A percentile compares a stretch with the other conserved stretches of the same genome.
phyloP scores from a whole-genome alignment of 2,113 vertebrate genomes.

The Neotragus pygmaeus region DNA sequence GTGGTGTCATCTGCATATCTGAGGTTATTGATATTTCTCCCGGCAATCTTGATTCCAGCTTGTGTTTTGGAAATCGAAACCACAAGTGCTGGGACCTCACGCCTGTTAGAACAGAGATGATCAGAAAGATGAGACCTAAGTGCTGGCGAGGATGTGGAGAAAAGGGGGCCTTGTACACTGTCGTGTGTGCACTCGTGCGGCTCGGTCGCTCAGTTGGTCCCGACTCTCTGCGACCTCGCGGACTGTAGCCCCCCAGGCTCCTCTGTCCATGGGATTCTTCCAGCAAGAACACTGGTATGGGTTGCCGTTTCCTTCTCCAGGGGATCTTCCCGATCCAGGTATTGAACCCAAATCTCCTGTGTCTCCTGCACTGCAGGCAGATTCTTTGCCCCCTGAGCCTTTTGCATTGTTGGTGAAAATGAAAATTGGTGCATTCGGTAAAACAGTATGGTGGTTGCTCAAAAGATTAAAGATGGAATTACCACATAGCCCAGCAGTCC shows the following conservation, averaged over 20 bases:
- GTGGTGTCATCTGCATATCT: too few species aligned
- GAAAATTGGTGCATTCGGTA: rapidly evolving
- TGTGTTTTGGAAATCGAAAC: rapidly evolving
- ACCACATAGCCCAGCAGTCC: rapidly evolving
- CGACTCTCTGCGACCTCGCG: neutral
- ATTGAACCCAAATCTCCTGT: neutral
- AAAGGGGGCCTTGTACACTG: rapidly evolving
- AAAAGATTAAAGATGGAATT: rapidly evolving
- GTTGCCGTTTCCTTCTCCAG: neutral
- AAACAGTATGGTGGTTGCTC: rapidly evolving
- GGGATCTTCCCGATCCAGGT: neutral
- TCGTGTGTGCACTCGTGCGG: rapidly evolving
- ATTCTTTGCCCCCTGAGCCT: neutral
- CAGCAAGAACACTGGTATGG: neutral
- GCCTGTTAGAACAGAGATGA: rapidly evolving
- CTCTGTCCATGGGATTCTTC: neutral
- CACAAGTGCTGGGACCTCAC: rapidly evolving
- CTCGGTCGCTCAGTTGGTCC: rapidly evolving
- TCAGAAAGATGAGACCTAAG: neutral
- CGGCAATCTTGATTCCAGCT: too few species aligned
- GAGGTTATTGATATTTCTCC: too few species aligned
- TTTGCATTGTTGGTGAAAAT: neutral
- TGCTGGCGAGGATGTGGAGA: rapidly evolving
- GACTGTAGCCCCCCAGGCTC: neutral
- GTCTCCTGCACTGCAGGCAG: neutral